Percentiles rank a stretch among this genome's conserved stretches.
These are phyloP conservation scores for Cremastinae sp. DNA, from an alignment of 2,888 invertebrate genomes.

Conservation along the genomic window DNA sequence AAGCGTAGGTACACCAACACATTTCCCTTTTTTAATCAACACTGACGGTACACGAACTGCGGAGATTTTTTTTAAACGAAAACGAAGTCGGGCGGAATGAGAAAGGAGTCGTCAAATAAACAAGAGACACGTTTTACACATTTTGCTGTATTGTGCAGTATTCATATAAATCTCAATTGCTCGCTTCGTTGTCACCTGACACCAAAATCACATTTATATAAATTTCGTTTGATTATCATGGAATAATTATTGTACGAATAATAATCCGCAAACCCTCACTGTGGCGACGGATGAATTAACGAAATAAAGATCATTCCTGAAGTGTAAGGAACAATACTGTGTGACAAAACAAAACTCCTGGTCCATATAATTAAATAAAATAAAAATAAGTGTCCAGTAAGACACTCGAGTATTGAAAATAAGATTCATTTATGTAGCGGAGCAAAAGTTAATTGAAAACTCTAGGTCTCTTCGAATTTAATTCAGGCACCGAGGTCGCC, in stretches of 20 bases:
- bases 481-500: slow-evolving; percentile 50
- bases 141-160: slow-evolving; percentile 45
- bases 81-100: neutral
- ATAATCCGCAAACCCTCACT: slow-evolving; percentile 22
- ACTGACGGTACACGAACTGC: slow-evolving; percentile 23
- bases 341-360: neutral
- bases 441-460: slow-evolving; percentile 44
- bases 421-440: neutral
- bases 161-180: slow-evolving; percentile 27
- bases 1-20: slow-evolving; percentile 14
- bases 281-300: slow-evolving; percentile 53
- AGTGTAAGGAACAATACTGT: slow-evolving; percentile 38
- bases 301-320: slow-evolving; percentile 59
- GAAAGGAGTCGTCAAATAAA: slow-evolving; percentile 7
- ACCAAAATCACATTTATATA: slow-evolving; percentile 21
- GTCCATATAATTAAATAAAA: slow-evolving; percentile 18
- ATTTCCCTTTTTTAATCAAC: slow-evolving; percentile 27
- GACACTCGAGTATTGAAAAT: slow-evolving; percentile 24
- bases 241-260: slow-evolving; percentile 42
- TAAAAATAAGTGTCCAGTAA: slow-evolving; percentile 1
- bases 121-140: slow-evolving; percentile 35
- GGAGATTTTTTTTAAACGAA: slow-evolving; percentile 4
- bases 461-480: slow-evolving; percentile 66
- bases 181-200: slow-evolving; percentile 46
- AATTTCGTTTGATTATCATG: slow-evolving; percentile 20